Conservation (phyloP, 2,888 invertebrate genomes). For the Steinernema scapterisci region DNA sequence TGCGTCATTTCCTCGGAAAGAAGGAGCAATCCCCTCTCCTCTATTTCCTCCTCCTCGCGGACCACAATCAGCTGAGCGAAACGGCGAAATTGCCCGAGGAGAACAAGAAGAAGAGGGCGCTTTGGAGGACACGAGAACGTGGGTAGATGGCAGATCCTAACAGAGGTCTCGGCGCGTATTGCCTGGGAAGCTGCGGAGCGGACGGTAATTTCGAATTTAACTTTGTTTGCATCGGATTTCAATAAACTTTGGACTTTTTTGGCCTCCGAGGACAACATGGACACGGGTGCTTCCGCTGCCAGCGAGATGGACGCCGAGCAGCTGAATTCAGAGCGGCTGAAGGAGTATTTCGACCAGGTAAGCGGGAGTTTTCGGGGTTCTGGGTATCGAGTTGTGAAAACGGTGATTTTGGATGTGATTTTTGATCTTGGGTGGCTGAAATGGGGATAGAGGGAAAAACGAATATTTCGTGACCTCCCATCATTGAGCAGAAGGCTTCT, state of each 20-base stretch:
- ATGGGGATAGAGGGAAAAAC: too few species aligned
- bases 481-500: too few species aligned
- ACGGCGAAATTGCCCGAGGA: background rate
- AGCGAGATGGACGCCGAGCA: background rate
- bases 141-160: background rate
- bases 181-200: background rate
- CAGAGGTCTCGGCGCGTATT: background rate
- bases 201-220: conserved; percentile 4
- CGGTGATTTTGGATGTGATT: too few species aligned
- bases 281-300: background rate
- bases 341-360: conserved; percentile 1
- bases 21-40: too few species aligned
- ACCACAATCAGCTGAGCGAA: too few species aligned
- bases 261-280: background rate
- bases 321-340: background rate
- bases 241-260: background rate
- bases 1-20: background rate
- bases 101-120: background rate
- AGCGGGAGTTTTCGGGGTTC: background rate
- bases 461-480: too few species aligned
- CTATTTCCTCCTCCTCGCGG: background rate
- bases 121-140: background rate
- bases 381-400: too few species aligned
- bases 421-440: too few species aligned
- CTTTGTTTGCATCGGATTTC: background rate